A percentile compares a stretch with the other conserved stretches of the same genome.
Evolutionary conservation across 2,113 vertebrate species (phyloP).

Genomic region (Litocranius walleri): DNA sequence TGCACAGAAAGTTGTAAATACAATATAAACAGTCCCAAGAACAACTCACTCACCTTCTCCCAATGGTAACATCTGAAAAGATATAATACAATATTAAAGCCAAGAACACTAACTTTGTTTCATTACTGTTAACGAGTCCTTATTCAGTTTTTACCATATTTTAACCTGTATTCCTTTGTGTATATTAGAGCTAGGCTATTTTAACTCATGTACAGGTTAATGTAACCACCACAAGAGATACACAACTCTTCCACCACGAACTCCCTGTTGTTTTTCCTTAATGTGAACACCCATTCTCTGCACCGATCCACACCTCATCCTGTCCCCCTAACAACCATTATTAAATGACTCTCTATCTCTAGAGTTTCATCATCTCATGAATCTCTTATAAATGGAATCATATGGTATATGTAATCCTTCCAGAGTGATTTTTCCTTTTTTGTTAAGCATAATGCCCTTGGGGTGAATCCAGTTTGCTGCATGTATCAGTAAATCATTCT

Average conservation of each 20-base stretch:
- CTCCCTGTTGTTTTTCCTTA: neutral
- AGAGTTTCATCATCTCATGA: neutral
- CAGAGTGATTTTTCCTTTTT: neutral
- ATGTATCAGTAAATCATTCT: neutral
- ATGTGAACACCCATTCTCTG: neutral
- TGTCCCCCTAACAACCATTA: neutral
- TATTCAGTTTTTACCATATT: neutral
- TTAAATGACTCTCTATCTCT: neutral
- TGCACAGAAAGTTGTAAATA: neutral
- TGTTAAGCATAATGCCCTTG: neutral
- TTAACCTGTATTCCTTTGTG: neutral
- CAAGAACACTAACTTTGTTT: neutral
- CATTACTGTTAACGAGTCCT: neutral
- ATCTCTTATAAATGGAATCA: neutral
- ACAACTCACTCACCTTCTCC: neutral
- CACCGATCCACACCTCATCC: neutral
- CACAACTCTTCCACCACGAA: neutral
- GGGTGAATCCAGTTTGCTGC: neutral
- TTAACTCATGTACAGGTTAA: neutral
- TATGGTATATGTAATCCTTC: neutral
- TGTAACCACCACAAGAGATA: neutral
- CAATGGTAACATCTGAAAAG: neutral
- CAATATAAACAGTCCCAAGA: neutral
- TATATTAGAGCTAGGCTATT: neutral
- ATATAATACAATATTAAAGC: neutral